Conservation (phyloP, 2,888 invertebrate species). For the Colostygia pectinataria region DNA sequence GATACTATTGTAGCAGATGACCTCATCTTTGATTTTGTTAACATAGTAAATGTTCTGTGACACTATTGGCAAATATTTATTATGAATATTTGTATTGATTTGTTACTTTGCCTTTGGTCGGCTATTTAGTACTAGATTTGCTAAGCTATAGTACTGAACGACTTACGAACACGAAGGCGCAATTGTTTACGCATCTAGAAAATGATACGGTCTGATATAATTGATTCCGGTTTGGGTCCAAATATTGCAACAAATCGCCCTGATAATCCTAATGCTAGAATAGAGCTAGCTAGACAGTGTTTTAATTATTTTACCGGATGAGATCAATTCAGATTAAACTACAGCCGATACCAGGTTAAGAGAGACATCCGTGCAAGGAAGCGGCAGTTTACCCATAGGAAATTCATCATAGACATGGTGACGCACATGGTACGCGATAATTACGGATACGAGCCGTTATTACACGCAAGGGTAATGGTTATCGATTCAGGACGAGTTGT, state of each 20-base stretch:
- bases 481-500: constrained; percentile 62
- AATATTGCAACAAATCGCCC: too few relatives aligned
- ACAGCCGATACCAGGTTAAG: constrained; percentile 18
- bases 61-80: constrained; percentile 1
- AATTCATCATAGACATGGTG: constrained; percentile 41
- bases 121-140: too few relatives aligned
- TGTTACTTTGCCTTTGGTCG: too few relatives aligned
- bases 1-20: constrained; percentile 8
- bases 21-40: constrained; percentile 11
- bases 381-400: constrained; percentile 32
- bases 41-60: background rate
- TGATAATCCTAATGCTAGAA: too few relatives aligned
- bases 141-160: too few relatives aligned
- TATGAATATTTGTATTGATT: too few relatives aligned
- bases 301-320: constrained; percentile 19
- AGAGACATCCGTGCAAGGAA: constrained; percentile 28
- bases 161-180: too few relatives aligned
- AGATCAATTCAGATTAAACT: constrained; percentile 18
- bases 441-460: constrained; percentile 44
- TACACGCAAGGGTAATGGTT: constrained; percentile 53
- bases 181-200: too few relatives aligned
- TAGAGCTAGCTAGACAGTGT: background rate
- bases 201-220: too few relatives aligned
- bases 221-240: too few relatives aligned
- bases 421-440: constrained; percentile 37